phyloP scores from a whole-genome alignment of 35 echinoderm and acorn worm species.

The Acanthaster planci region DNA sequence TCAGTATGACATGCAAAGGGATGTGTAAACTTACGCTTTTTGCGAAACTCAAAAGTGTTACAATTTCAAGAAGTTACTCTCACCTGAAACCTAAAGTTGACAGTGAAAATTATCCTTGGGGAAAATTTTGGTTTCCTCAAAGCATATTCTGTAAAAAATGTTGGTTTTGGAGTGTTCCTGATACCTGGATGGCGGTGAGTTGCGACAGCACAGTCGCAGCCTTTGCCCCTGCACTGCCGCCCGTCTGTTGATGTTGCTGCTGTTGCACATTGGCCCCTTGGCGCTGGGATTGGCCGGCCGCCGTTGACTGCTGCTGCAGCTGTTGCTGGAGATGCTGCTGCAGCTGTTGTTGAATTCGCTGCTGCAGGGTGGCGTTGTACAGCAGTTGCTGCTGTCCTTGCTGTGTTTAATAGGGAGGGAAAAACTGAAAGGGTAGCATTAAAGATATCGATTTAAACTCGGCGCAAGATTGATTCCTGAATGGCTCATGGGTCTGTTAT shows the following conservation, averaged over 20 bases:
- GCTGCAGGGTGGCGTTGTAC: constrained; percentile 57
- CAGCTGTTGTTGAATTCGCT: constrained; percentile 44
- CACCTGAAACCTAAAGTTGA: no score
- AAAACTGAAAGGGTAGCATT: no score
- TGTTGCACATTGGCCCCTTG: constrained; percentile 15
- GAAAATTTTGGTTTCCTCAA: no score
- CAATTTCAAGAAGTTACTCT: no score
- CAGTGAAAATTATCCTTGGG: no score
- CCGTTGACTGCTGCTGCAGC: constrained; percentile 40
- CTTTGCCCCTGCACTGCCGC: not conserved
- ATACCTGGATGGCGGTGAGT: constrained; percentile 8
- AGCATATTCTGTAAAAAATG: not conserved
- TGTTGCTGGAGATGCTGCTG: constrained; percentile 51
- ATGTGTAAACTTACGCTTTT: no score
- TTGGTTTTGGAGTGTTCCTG: not conserved
- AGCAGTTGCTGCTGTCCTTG: constrained; percentile 52
- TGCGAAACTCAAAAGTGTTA: no score
- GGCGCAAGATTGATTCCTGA: no score
- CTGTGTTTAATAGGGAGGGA: no score
- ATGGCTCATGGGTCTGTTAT: no score
- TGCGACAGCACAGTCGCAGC: constrained; percentile 5
- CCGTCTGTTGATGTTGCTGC: constrained; percentile 43
- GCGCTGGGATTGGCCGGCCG: constrained; percentile 33
- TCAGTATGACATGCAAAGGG: no score
- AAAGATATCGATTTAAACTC: no score